Base-by-base conservation (phyloP, 2,113 vertebrate species). In the Pardalotus punctatus region DNA sequence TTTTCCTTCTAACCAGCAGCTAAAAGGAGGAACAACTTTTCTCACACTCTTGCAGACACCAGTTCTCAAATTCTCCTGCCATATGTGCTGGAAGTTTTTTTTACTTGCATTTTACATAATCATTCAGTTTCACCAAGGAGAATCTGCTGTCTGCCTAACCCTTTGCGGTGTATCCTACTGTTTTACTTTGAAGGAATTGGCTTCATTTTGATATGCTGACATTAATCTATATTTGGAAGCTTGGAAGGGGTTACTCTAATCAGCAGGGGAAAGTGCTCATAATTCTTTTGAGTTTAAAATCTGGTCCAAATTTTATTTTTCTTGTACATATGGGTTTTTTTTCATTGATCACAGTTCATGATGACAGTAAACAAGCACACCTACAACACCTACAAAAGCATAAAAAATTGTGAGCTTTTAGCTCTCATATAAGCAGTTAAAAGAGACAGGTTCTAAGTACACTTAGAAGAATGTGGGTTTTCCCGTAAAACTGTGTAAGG, bases 71-170 rank as follows among this genome's bases (percentile, higher is more conserved):
- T 81, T 90, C 76, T 91, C 10, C 76, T 57, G 57, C 36, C 73
- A 94, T 88, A 94, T 96, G 85, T 86, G 47, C 70, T 94, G 42
- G 69, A 60, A 96, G 82, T 47, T 65, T 94, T 88, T 87, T 82
- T 95, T 45, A 66, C 92, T 90, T 77, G 65, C n/a, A 72, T 93
- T 94, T 96, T 93, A 90, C 36, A 90, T 85, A 93, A 67, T 81
- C 47, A 95, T 74, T 42, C 62, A 60, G 33, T 93, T 95, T 81
- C 28, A 81, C 74, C 79, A 36, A 82, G 38, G 27, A 43, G 86
- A 96, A 88, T 92, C 23, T 93, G n/a, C 78, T 81, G 76, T 90
- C 65, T 92, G 79, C 35, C 53, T 92, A 78, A 72, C 72, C 14
- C 85, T 91, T 95, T 94, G 40, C 58, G 81, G 27, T 45, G 33